phyloP scores from a whole-genome alignment of 2,888 invertebrate genomes.

The Synanthedon vespiformis region DNA sequence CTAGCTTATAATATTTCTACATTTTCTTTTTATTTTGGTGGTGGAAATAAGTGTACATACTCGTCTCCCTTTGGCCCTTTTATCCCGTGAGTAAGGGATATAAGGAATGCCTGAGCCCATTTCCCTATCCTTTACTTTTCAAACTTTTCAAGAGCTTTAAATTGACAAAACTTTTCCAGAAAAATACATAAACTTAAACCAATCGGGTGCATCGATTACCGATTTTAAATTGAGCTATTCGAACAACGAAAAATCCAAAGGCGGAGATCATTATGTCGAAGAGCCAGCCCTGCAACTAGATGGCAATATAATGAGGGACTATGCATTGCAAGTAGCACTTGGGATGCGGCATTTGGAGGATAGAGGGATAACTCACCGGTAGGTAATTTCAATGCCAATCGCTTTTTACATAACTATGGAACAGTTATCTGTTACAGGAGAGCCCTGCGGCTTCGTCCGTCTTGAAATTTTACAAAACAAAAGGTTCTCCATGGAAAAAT shows the following conservation, averaged over 20 bases:
- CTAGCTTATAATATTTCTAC: no score
- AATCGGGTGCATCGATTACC: constrained; percentile 41
- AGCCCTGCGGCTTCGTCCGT: no score
- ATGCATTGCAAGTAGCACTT: constrained; percentile 82
- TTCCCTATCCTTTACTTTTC: no score
- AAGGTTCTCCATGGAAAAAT: no score
- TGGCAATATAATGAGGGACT: constrained; percentile 70
- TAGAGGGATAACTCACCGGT: constrained; percentile 79
- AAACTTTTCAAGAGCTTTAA: no score
- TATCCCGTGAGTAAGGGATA: no score
- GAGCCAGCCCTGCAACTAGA: constrained; percentile 54
- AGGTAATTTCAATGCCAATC: constrained; percentile 6
- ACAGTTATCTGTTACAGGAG: not conserved
- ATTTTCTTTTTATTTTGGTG: no score
- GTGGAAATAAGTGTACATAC: no score
- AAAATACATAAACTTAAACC: constrained; percentile 66
- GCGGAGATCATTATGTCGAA: constrained; percentile 49
- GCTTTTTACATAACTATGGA: not conserved
- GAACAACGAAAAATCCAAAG: constrained; percentile 16
- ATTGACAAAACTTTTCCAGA: constrained; percentile 39
- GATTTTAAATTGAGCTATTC: constrained; percentile 28
- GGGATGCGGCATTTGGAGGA: constrained; percentile 84
- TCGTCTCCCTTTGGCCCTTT: no score
- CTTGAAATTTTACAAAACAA: no score
- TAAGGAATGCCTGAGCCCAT: no score